Conservation (phyloP, 1,140 invertebrate genomes). For the Drosophila pallidifrons region DNA sequence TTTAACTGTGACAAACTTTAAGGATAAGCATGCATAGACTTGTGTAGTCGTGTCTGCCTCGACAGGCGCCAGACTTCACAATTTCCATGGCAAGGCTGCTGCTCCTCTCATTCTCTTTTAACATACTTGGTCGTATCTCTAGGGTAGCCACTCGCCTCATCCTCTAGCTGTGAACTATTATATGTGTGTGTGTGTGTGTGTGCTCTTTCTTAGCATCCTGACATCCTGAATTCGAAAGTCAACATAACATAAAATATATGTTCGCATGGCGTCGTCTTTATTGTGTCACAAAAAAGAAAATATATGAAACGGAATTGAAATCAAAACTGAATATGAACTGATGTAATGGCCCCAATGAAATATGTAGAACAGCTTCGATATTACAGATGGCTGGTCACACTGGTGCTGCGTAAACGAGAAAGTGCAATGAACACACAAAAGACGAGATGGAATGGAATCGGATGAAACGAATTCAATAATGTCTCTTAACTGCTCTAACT, state of each 20-base stretch:
- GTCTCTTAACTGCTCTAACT: too few species aligned
- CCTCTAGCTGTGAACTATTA: too few species aligned
- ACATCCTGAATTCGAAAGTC: slow-evolving; percentile 47
- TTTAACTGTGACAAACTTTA: slow-evolving; percentile 83
- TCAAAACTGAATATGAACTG: slow-evolving; percentile 52
- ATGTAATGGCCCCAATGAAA: slow-evolving; percentile 43
- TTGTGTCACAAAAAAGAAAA: neutral
- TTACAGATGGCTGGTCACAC: slow-evolving; percentile 1
- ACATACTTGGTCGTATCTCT: neutral
- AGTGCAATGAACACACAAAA: too few species aligned
- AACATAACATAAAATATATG: slow-evolving; percentile 53
- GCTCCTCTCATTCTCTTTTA: neutral
- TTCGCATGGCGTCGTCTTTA: neutral
- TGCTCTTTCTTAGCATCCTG: slow-evolving; percentile 4
- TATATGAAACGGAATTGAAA: slow-evolving; percentile 40
- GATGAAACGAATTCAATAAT: too few species aligned
- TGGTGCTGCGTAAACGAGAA: neutral
- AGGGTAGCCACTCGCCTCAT: neutral
- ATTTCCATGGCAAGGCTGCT: slow-evolving; percentile 27
- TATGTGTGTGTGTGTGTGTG: too few species aligned
- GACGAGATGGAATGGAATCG: too few species aligned
- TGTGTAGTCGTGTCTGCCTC: slow-evolving; percentile 42
- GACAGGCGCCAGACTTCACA: slow-evolving; percentile 37
- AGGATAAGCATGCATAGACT: slow-evolving; percentile 71
- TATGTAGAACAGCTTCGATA: slow-evolving; percentile 41